These are phyloP conservation scores for Nicator chloris DNA, from an alignment of 2,113 vertebrate genomes.

Conservation along the genomic window DNA sequence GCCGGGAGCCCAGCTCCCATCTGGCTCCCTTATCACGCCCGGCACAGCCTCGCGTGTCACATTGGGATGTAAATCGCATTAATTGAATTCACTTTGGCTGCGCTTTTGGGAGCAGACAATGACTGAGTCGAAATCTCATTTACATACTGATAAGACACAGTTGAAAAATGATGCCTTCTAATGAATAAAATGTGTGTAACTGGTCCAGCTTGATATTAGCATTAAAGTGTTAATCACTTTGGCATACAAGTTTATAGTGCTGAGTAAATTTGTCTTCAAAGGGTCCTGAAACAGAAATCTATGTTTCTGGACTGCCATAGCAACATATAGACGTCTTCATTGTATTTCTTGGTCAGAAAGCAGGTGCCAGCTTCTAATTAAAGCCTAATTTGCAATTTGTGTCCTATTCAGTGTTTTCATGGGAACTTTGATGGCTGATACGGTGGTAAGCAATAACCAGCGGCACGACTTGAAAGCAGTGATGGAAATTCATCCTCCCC, in stretches of 20 bases:
- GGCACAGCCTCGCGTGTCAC: conserved; percentile 28
- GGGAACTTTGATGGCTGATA: conserved; percentile 49
- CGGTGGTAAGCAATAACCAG: background rate
- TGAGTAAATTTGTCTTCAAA: conserved; percentile 58
- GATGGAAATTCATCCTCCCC: conserved; percentile 31
- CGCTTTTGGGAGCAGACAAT: conserved; percentile 40
- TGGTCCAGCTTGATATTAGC: conserved; percentile 60
- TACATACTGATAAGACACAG: conserved; percentile 53
- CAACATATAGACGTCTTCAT: conserved; percentile 52
- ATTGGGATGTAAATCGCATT: conserved; percentile 60
- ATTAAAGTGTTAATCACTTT: conserved; percentile 61
- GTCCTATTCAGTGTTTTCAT: conserved; percentile 29
- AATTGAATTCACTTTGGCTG: conserved; percentile 61
- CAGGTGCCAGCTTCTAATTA: conserved; percentile 65
- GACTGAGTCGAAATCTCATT: conserved; percentile 57
- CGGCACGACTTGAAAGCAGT: background rate
- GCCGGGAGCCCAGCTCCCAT: conserved; percentile 12
- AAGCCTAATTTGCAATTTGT: conserved; percentile 65
- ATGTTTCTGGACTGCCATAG: conserved; percentile 40
- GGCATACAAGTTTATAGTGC: conserved; percentile 39
- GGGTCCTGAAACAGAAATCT: conserved; percentile 32
- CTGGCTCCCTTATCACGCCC: conserved; percentile 53
- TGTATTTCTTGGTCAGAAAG: conserved; percentile 43
- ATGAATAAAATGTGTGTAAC: conserved; percentile 61
- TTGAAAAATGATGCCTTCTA: conserved; percentile 59